phyloP scores from a whole-genome alignment of 2,888 invertebrate genomes.

The Oegoconia quadripuncta region DNA sequence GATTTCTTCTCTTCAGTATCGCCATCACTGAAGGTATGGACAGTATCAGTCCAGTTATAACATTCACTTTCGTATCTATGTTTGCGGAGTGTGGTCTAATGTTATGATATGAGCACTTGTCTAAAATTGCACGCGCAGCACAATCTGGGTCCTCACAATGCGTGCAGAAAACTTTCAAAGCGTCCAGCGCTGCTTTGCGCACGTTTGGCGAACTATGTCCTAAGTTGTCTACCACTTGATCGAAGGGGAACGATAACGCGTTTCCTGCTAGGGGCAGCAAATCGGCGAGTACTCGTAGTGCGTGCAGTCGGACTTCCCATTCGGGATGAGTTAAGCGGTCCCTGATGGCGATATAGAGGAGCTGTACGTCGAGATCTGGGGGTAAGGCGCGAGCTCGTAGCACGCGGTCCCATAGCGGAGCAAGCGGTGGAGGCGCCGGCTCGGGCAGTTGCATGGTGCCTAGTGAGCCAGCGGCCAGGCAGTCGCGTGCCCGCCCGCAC shows the following conservation, averaged over 20 bases:
- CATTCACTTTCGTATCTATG: constrained; percentile 69
- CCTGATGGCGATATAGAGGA: constrained; percentile 84
- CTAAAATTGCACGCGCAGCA: constrained; percentile 81
- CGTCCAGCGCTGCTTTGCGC: constrained; percentile 88
- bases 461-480: constrained; percentile 35
- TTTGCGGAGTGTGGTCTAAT: constrained; percentile 74
- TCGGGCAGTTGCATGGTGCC: constrained; percentile 70
- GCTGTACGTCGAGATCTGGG: constrained; percentile 81
- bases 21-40: constrained; percentile 82
- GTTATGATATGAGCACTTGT: constrained; percentile 82
- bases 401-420: constrained; percentile 90
- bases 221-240: constrained; percentile 87
- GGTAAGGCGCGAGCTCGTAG: constrained; percentile 86
- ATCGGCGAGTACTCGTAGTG: constrained; percentile 87
- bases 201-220: constrained; percentile 90
- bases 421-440: constrained; percentile 78
- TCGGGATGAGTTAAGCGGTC: constrained; percentile 88
- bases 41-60: constrained; percentile 82
- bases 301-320: constrained; percentile 91
- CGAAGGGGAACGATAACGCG: constrained; percentile 84
- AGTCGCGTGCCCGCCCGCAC: constrained; percentile 65
- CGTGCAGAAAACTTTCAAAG: constrained; percentile 84
- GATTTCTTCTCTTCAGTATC: constrained; percentile 72
- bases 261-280: constrained; percentile 86
- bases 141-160: constrained; percentile 84